Evolutionary conservation across 2,888 invertebrate species (phyloP).

Genomic region (Miltochrista miniata): DNA sequence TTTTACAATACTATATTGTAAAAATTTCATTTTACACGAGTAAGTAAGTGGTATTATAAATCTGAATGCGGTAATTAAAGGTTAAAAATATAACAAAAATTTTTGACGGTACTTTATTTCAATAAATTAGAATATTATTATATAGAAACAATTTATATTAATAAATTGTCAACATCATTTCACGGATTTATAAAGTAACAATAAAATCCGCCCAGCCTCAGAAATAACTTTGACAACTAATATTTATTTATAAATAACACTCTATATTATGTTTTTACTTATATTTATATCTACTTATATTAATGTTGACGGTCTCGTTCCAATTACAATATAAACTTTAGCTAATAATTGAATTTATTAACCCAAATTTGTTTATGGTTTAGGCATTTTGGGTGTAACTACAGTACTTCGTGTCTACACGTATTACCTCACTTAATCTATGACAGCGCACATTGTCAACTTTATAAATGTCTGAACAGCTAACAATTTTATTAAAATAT

Average conservation of each 20-base stretch:
- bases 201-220: conserved; percentile 71
- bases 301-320: conserved; percentile 28
- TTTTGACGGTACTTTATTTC: conserved; percentile 35
- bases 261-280: conserved; percentile 27
- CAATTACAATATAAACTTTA: conserved; percentile 24
- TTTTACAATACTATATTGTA: too few relatives aligned
- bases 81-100: conserved; percentile 2
- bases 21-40: too few relatives aligned
- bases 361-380: conserved; percentile 8
- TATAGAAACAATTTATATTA: conserved; percentile 38
- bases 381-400: conserved; percentile 9
- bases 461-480: too few relatives aligned
- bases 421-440: conserved; percentile 16
- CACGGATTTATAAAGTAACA: conserved; percentile 48
- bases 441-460: conserved; percentile 16
- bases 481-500: too few relatives aligned
- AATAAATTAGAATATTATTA: conserved; percentile 31
- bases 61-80: background rate
- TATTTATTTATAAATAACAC: conserved; percentile 13
- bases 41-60: background rate
- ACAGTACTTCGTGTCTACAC: conserved; percentile 15
- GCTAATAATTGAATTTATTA: conserved; percentile 4
- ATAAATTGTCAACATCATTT: conserved; percentile 58
- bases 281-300: conserved; percentile 22
- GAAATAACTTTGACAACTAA: conserved; percentile 58